These are phyloP conservation scores for Chironomus striatipennis DNA, from an alignment of 1,140 invertebrate genomes.

Conservation along the genomic window DNA sequence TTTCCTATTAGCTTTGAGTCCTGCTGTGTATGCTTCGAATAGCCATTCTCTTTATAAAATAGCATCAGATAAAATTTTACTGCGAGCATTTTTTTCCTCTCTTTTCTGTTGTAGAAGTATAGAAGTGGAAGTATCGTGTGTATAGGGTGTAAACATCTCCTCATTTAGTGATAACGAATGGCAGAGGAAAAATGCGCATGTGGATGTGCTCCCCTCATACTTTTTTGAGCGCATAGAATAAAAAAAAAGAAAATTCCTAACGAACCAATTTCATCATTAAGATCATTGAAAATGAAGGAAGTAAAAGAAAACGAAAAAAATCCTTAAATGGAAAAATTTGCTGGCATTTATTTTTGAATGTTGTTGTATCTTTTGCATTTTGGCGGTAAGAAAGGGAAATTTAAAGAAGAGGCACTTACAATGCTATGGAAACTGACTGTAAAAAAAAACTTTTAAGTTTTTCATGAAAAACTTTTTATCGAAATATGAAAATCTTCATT, in stretches of 20 bases:
- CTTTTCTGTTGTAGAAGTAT: background rate
- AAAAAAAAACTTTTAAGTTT: too few species aligned
- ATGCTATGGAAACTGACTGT: background rate
- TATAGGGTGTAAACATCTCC: too few species aligned
- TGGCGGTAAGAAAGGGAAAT: background rate
- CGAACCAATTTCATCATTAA: conserved; percentile 19
- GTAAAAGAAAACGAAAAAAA: background rate
- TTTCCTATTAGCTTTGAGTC: background rate
- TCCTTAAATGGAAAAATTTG: background rate
- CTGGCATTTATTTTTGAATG: background rate
- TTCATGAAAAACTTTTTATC: background rate
- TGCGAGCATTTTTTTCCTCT: background rate
- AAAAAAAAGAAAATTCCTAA: background rate
- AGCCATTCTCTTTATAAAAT: too few species aligned
- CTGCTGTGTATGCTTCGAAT: too few species aligned
- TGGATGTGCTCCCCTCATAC: background rate
- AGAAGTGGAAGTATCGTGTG: too few species aligned
- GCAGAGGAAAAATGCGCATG: conserved; percentile 17
- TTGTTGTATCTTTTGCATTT: background rate
- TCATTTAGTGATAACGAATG: background rate
- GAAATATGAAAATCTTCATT: too few species aligned
- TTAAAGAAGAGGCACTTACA: background rate
- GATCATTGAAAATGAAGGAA: background rate
- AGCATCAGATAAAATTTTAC: background rate
- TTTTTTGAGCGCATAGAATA: background rate